Evolutionary conservation across 1,140 invertebrate species (phyloP).

Genomic region (Sycophila sp.): DNA sequence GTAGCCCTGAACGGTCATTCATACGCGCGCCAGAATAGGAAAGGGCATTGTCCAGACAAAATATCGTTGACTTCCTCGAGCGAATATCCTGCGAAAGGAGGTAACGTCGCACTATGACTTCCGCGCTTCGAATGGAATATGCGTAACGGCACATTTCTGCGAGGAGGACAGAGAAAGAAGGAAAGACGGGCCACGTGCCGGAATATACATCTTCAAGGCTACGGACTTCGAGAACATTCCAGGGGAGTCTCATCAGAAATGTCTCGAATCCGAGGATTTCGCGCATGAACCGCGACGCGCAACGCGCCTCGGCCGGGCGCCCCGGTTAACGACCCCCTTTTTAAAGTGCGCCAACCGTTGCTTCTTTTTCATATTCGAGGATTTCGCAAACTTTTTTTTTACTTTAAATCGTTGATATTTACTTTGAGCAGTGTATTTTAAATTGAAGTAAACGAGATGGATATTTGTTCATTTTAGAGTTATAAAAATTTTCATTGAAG

Average conservation of each 20-base stretch:
- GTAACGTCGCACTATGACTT: background rate
- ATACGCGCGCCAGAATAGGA: background rate
- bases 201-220: conserved; percentile 25
- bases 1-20: background rate
- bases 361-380: too few species aligned
- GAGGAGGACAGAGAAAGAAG: conserved; percentile 14
- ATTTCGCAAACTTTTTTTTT: too few species aligned
- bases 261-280: conserved; percentile 9
- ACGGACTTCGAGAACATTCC: conserved; percentile 21
- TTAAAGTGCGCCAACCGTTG: too few species aligned
- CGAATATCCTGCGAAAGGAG: background rate
- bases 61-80: background rate
- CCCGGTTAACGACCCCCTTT: conserved; percentile 29
- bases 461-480: too few species aligned
- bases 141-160: conserved; percentile 38
- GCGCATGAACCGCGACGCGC: too few species aligned
- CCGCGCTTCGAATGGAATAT: conserved; percentile 20
- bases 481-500: too few species aligned
- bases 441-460: too few species aligned
- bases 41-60: background rate
- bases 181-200: conserved; percentile 24
- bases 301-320: background rate
- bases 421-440: too few species aligned
- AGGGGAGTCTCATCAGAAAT: conserved; percentile 26
- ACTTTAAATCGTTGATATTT: too few species aligned